Evolutionary conservation across 2,797 vertebrate genomes (phyloP).

Genomic region (Coranthus polyacanthus): DNA sequence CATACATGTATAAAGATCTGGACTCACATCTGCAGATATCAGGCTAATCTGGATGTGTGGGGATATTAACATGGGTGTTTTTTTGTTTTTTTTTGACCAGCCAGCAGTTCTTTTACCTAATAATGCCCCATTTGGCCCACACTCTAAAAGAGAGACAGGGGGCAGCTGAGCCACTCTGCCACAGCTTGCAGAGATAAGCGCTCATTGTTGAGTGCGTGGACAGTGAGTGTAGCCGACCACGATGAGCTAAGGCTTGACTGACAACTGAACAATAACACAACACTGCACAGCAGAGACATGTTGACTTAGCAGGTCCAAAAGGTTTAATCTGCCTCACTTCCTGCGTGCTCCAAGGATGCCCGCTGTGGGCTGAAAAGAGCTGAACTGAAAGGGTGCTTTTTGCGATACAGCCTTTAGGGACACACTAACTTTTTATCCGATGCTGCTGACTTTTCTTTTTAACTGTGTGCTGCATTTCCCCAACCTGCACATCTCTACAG

Average conservation of each 20-base stretch:
- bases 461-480: constrained; percentile 9
- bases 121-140: constrained; percentile 56
- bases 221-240: constrained; percentile 49
- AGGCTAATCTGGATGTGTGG: constrained; percentile 62
- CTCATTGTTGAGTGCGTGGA: constrained; percentile 69
- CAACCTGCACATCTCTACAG: neutral
- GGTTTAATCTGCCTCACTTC: constrained; percentile 81
- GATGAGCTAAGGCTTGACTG: constrained; percentile 76
- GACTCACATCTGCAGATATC: constrained; percentile 53
- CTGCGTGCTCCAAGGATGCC: constrained; percentile 77
- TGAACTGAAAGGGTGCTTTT: constrained; percentile 54
- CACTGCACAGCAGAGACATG: constrained; percentile 74
- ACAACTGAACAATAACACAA: constrained; percentile 82
- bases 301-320: constrained; percentile 80
- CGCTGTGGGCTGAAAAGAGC: constrained; percentile 58
- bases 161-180: constrained; percentile 52
- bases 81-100: constrained; percentile 50
- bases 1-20: constrained; percentile 53
- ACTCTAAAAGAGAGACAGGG: constrained; percentile 44
- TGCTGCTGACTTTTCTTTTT: constrained; percentile 43
- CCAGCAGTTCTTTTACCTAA: constrained; percentile 69
- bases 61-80: constrained; percentile 44
- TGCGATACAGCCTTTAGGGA: constrained; percentile 38
- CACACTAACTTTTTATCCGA: constrained; percentile 28
- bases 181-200: constrained; percentile 71